Percentiles rank a stretch among this genome's conserved stretches.
These are phyloP conservation scores for Malurus splendens DNA, from an alignment of 2,797 vertebrate species.

Conservation along the genomic window DNA sequence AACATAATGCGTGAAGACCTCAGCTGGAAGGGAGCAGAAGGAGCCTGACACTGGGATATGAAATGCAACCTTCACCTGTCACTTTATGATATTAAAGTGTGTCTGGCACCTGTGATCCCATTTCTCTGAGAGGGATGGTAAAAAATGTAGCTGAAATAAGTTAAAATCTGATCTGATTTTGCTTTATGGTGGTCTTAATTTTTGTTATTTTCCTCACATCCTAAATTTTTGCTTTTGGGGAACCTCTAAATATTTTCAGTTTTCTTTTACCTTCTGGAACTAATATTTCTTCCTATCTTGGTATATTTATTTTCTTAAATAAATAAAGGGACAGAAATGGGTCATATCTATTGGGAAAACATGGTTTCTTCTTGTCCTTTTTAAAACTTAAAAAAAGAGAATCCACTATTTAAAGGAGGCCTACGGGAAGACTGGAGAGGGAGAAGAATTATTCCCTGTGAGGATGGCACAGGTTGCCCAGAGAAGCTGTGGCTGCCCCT, in stretches of 20 bases:
- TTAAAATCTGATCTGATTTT: background rate
- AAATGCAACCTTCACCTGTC: slow-evolving; percentile 55
- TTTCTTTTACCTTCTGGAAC: background rate
- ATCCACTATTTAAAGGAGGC: fast-evolving
- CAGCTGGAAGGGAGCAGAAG: slow-evolving; percentile 43
- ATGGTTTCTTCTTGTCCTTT: background rate
- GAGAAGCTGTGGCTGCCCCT: background rate
- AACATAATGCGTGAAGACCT: background rate
- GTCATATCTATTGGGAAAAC: background rate
- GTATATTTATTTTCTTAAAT: background rate
- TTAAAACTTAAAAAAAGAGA: background rate
- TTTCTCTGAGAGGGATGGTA: background rate
- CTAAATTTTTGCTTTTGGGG: background rate
- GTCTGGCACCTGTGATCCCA: slow-evolving; percentile 7
- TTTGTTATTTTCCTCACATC: background rate
- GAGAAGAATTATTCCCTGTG: background rate
- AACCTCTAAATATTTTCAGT: background rate
- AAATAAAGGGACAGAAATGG: background rate
- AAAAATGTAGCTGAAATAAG: background rate
- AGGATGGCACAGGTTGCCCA: fast-evolving
- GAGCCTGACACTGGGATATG: slow-evolving; percentile 47
- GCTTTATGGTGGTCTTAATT: background rate
- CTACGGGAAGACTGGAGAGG: background rate
- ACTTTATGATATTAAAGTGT: slow-evolving; percentile 44
- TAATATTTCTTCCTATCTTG: background rate